Evolutionary conservation across 2,888 invertebrate species (phyloP), one percentile per base, ranked within the genome.

Genomic region (Heliconius ethilla): DNA sequence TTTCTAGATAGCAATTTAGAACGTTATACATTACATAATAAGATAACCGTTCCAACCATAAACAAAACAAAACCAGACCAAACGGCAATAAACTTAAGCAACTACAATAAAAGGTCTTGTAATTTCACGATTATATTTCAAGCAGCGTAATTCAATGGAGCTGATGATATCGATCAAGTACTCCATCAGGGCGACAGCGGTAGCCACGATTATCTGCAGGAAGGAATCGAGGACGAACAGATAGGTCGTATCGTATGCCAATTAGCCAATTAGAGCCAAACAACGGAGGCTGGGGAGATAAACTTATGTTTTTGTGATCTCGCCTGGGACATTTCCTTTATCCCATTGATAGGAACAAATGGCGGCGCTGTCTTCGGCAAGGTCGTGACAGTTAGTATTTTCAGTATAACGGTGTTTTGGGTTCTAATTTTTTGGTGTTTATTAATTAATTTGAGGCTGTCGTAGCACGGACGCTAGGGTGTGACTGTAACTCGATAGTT

Each of bases 181-280:
- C 91, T 92, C 91, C 93, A 93, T 92, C 92, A 90, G 89, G 86
- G 87, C 88, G 89, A 89, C 89, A 87, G 82, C 84, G 85, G 84
- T 82, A 87, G 86, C 86, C 88, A 88, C 81, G 85, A 86, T 90
- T 92, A 93, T 93, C 91, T 89, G 83, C 86, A 91, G 93, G 93
- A 92, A 93, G 92, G 88, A 92, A 93, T 93, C 90, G 90, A 88
- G 51, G 87, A 86, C 85, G 91, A 92, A 92, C 90, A 91, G 63
- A 63, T 63, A 63, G 63, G 91, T 90, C 91, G 63, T 89, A 81
- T 86, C 89, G 92, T 92, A 92, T 92, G 91, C 93, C 94, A 94
- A 94, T 94, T 94, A 94, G 93, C 93, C 92, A 94, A 94, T 94
- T 94, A 94, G 93, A 93, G 91, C 86, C 89, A 87, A 90, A 91